These are phyloP conservation scores for Macquaria australasica DNA, from an alignment of 2,113 vertebrate genomes.

Conservation along the genomic window DNA sequence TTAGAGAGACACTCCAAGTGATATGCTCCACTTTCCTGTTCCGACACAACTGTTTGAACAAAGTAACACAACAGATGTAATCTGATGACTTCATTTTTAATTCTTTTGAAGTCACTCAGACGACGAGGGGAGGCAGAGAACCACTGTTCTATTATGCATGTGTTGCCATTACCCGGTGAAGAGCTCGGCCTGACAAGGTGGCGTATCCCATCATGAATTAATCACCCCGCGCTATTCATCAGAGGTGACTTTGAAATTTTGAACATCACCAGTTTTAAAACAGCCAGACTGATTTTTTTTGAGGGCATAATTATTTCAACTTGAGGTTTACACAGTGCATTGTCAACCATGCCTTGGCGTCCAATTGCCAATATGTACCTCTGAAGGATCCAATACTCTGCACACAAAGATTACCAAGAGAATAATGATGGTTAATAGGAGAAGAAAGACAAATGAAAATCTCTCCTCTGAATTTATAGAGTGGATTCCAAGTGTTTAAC, in stretches of 20 bases:
- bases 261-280: slow-evolving; percentile 56
- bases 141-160: slow-evolving; percentile 73
- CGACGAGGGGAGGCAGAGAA: slow-evolving; percentile 33
- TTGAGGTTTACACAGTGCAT: slow-evolving; percentile 25
- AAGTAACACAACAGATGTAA: slow-evolving; percentile 53
- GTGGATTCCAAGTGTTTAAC: slow-evolving; percentile 32
- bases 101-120: slow-evolving; percentile 60
- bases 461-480: slow-evolving; percentile 17
- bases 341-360: background rate
- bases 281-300: slow-evolving; percentile 39
- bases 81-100: slow-evolving; percentile 66
- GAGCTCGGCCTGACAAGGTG: slow-evolving; percentile 68
- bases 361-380: slow-evolving; percentile 34
- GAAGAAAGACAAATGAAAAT: slow-evolving; percentile 39
- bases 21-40: background rate
- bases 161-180: slow-evolving; percentile 66
- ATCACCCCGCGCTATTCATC: slow-evolving; percentile 69
- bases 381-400: slow-evolving; percentile 39
- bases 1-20: background rate
- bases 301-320: slow-evolving; percentile 55
- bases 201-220: slow-evolving; percentile 70
- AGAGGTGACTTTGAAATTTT: slow-evolving; percentile 78
- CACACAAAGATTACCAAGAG: slow-evolving; percentile 31
- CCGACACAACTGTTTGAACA: background rate
- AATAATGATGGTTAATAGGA: background rate